Percentiles rank a stretch among this genome's conserved stretches.
Evolutionary conservation across 2,888 invertebrate genomes (phyloP).

Genomic region (Calliphora vomitoria): DNA sequence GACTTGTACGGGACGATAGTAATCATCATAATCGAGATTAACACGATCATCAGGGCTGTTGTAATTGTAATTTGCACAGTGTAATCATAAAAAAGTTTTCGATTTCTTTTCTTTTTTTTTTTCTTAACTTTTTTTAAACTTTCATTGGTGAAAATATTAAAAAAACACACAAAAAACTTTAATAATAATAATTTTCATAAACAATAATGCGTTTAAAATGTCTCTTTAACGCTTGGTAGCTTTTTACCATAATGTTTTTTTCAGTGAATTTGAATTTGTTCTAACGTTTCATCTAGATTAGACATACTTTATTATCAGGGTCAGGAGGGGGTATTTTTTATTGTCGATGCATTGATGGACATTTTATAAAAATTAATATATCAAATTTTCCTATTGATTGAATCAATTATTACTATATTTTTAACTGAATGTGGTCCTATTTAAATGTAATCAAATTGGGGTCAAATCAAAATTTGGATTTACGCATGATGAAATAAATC

Average conservation of each 20-base stretch:
- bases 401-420: no score
- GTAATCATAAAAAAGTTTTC: constrained; percentile 68
- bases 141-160: constrained; percentile 52
- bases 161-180: constrained; percentile 67
- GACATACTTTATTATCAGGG: no score
- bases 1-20: constrained; percentile 87
- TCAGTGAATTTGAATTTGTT: no score
- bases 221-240: constrained; percentile 9
- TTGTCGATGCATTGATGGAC: no score
- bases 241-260: not conserved
- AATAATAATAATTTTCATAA: constrained; percentile 29
- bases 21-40: constrained; percentile 82
- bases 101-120: constrained; percentile 61
- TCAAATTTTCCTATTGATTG: no score
- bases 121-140: constrained; percentile 55
- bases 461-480: no score
- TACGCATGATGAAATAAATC: no score
- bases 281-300: no score
- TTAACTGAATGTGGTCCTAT: no score
- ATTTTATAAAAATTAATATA: no score
- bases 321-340: no score
- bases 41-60: constrained; percentile 79
- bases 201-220: constrained; percentile 7
- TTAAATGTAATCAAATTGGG: no score
- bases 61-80: constrained; percentile 75